Evolutionary conservation across 2,888 invertebrate genomes (phyloP).

Genomic region (Augochlorella aurata): DNA sequence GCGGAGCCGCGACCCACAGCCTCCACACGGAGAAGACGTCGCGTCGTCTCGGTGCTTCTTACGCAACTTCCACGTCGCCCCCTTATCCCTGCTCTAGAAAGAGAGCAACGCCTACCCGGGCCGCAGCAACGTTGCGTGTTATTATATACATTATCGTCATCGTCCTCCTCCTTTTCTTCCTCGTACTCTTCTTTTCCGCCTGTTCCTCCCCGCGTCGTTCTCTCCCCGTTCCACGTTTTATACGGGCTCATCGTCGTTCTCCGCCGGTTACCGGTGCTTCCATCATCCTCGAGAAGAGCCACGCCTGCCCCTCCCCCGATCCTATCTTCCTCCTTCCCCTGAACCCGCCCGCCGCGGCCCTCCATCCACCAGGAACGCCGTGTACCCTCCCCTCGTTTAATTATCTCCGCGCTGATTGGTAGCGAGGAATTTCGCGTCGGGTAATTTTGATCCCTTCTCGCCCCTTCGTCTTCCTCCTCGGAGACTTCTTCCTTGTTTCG

Average conservation of each 20-base stretch:
- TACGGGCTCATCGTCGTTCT: slow-evolving; percentile 67
- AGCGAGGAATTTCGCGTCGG: slow-evolving; percentile 80
- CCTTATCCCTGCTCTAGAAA: slow-evolving; percentile 36
- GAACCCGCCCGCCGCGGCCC: slow-evolving; percentile 39
- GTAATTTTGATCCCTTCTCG: slow-evolving; percentile 80
- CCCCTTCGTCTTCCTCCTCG: slow-evolving; percentile 48
- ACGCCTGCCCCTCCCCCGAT: slow-evolving; percentile 79
- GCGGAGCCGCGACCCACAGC: slow-evolving; percentile 35
- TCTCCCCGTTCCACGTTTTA: slow-evolving; percentile 45
- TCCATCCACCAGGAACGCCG: slow-evolving; percentile 47
- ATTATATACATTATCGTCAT: slow-evolving; percentile 63
- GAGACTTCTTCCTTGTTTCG: slow-evolving; percentile 13
- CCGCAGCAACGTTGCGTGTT: slow-evolving; percentile 43
- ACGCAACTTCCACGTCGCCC: slow-evolving; percentile 47
- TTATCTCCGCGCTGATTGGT: slow-evolving; percentile 81
- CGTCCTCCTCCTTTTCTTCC: slow-evolving; percentile 38
- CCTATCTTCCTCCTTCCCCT: slow-evolving; percentile 73
- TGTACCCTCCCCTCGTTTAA: slow-evolving; percentile 79
- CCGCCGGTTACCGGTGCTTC: slow-evolving; percentile 75
- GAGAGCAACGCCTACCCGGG: slow-evolving; percentile 42
- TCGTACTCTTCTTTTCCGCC: slow-evolving; percentile 34
- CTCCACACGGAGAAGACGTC: slow-evolving; percentile 5
- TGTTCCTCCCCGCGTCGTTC: slow-evolving; percentile 23
- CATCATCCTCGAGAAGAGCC: slow-evolving; percentile 78
- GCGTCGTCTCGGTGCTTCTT: slow-evolving; percentile 33